Conservation (phyloP, 2,113 vertebrate genomes). For the Cercopithecus mona region DNA sequence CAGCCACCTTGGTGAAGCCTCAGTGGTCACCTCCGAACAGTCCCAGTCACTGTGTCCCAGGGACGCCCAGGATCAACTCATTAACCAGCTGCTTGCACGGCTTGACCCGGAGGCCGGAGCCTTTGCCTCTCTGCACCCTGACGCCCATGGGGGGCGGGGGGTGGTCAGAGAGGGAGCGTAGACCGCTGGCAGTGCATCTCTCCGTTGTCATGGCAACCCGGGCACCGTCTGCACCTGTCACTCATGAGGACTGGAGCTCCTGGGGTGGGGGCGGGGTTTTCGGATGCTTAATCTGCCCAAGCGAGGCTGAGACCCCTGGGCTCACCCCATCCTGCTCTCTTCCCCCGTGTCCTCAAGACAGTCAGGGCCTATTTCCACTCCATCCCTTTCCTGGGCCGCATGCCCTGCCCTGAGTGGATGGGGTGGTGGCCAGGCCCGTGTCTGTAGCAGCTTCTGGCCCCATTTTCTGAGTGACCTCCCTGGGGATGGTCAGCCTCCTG, state of each 20-base stretch:
- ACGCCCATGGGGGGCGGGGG: constrained; percentile 19
- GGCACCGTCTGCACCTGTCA: constrained; percentile 83
- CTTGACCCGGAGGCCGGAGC: not conserved
- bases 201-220: constrained; percentile 85
- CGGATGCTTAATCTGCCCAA: constrained; percentile 80
- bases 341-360: not conserved
- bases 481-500: not conserved
- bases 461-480: not conserved
- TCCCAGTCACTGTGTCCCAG: constrained; percentile 50
- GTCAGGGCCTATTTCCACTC: accelerated
- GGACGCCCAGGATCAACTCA: constrained; percentile 71
- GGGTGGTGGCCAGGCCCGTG: not conserved
- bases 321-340: accelerated
- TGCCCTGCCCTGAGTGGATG: accelerated
- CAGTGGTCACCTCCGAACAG: constrained; percentile 25
- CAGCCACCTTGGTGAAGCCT: not conserved
- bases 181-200: constrained; percentile 79
- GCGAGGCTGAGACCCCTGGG: not conserved
- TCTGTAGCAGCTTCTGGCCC: not conserved
- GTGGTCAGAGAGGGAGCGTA: not conserved
- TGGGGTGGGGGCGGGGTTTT: constrained; percentile 60
- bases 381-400: not conserved
- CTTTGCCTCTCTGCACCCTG: constrained; percentile 34
- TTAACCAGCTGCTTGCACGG: constrained; percentile 62
- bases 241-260: constrained; percentile 81